A percentile compares a stretch with the other conserved stretches of the same genome.
phyloP scores from a whole-genome alignment of 2,888 invertebrate genomes.

The Aleiodes alternator region DNA sequence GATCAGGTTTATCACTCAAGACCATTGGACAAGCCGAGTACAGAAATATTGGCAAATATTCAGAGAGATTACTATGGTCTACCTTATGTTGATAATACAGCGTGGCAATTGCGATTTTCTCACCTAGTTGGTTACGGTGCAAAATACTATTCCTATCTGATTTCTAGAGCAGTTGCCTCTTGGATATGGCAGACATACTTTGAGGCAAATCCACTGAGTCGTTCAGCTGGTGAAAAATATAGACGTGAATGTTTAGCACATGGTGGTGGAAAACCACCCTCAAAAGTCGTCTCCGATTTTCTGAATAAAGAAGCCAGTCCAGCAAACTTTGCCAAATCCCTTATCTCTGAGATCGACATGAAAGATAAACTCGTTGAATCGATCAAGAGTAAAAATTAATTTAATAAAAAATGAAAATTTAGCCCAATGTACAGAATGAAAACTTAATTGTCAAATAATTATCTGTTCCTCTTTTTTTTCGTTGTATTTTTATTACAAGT shows the following conservation, averaged over 20 bases:
- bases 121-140: slow-evolving; percentile 99
- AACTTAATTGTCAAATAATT: slow-evolving; percentile 12
- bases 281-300: slow-evolving; percentile 86
- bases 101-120: slow-evolving; percentile 97
- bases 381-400: slow-evolving; percentile 55
- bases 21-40: slow-evolving; percentile 79
- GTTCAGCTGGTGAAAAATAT: slow-evolving; percentile 87
- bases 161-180: slow-evolving; percentile 94
- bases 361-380: slow-evolving; percentile 77
- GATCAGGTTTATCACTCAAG: slow-evolving; percentile 92
- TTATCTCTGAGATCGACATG: slow-evolving; percentile 84
- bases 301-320: slow-evolving; percentile 87
- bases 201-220: slow-evolving; percentile 84
- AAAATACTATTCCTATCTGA: slow-evolving; percentile 98
- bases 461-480: slow-evolving; percentile 49
- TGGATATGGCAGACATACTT: slow-evolving; percentile 95
- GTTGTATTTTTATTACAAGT: slow-evolving; percentile 72
- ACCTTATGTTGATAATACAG: slow-evolving; percentile 92
- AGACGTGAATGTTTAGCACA: slow-evolving; percentile 86
- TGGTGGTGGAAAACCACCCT: slow-evolving; percentile 92
- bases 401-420: slow-evolving; percentile 3
- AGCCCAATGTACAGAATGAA: slow-evolving; percentile 42
- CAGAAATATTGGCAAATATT: slow-evolving; percentile 84
- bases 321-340: slow-evolving; percentile 85
- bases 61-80: slow-evolving; percentile 91